Base-by-base conservation (phyloP, 2,797 vertebrate species). In the Schizopygopsis pylzovi region DNA sequence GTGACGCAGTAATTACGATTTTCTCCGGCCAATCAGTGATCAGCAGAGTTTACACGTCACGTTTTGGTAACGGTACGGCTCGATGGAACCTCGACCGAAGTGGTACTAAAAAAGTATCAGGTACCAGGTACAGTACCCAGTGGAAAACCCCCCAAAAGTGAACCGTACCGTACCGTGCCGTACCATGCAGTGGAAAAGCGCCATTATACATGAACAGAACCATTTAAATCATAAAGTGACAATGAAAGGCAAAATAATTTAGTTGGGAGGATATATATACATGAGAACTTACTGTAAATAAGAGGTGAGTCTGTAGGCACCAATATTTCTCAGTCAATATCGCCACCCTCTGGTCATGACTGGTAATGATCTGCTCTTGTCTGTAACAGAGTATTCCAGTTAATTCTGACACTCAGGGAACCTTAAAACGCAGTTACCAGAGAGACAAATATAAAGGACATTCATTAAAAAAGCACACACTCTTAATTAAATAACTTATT, bases 271-370 rank as follows among this genome's bases (percentile, higher is more conserved):
- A 25, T 68, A 4, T 18, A 4, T 18, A 1, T 16, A 28, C 8
- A 9, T 49, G 45, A 37, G 18, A 37, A 39, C 93, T 89, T 92
- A 96, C 95, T 94, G 93, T 25, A 96, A 76, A 91, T 89, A 95
- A 13, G 95, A 79, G 81, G 93, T 73, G 91, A 88, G 88, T 85
- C 75, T 72, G 85, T 11, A 93, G 95, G 45, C 87, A 89, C 72
- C 68, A 93, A 10, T 93, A 88, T 92, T 95, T 94, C 56, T 88
- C 90, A 0, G 90, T 93, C 89, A 96, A 93, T 91, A 93, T 90
- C 89, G 93, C 94, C 96, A 96, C 84, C 95, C 97, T 93, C 88
- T 95, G 94, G 89, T 94, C 91, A 85, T 94, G 92, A 87, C 92
- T 93, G 82, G 89, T 89, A 90, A 94, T 88, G 1, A 96, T 87